phyloP scores from a whole-genome alignment of 2,113 vertebrate species.

The Forbesichthys agassizii region DNA sequence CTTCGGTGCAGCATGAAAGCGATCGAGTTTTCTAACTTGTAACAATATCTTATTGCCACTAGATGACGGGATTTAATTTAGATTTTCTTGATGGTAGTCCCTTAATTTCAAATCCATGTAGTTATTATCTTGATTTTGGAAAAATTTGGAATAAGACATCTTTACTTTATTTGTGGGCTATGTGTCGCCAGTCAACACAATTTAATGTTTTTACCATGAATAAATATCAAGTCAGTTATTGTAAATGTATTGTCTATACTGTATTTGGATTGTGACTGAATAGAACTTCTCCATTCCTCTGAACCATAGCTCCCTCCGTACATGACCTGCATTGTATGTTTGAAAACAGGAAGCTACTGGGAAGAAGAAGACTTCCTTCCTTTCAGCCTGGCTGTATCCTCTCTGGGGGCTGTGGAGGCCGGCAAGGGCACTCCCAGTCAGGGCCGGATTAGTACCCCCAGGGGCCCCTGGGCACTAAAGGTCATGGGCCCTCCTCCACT shows the following conservation, averaged over 20 bases:
- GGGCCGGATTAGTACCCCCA: too few relatives aligned
- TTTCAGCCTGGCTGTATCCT: conserved; percentile 40
- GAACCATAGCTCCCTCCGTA: conserved; percentile 19
- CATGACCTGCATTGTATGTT: conserved; percentile 22
- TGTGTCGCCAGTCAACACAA: too few relatives aligned
- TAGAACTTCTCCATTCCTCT: conserved; percentile 33
- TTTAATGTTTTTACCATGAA: too few relatives aligned
- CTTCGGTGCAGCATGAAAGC: too few relatives aligned
- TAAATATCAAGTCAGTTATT: too few relatives aligned
- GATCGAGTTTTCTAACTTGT: neutral
- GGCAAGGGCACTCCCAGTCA: too few relatives aligned
- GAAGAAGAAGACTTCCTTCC: conserved; percentile 61
- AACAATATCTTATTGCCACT: neutral
- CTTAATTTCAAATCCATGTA: neutral
- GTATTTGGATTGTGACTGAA: neutral
- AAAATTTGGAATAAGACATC: neutral
- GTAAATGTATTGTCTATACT: too few relatives aligned
- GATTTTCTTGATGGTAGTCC: neutral
- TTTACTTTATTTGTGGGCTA: too few relatives aligned
- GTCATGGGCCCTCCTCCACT: too few relatives aligned
- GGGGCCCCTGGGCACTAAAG: too few relatives aligned
- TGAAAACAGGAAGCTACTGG: conserved; percentile 69
- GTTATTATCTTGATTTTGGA: neutral
- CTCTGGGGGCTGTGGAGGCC: neutral
- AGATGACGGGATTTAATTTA: conserved; percentile 1